A percentile compares a stretch with the other conserved stretches of the same genome.
These are phyloP conservation scores for Pomatorhinus ruficollis DNA, from an alignment of 2,113 vertebrate genomes.

Conservation along the genomic window DNA sequence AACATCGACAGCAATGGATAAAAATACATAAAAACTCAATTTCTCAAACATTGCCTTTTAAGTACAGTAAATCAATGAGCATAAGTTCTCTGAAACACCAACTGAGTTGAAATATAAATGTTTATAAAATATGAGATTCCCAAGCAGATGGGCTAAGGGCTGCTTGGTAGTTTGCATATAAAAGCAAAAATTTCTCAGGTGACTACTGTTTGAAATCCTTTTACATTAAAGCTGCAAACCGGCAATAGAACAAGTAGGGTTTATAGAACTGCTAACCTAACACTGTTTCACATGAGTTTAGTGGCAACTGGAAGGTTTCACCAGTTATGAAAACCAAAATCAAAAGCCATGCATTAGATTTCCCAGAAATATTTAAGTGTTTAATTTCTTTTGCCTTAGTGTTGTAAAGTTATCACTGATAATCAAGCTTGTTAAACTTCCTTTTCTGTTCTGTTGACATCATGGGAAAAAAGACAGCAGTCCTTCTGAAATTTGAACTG, in stretches of 20 bases:
- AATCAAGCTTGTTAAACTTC: background rate
- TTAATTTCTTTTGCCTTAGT: background rate
- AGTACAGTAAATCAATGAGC: slow-evolving; percentile 39
- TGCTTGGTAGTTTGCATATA: background rate
- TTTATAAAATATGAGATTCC: background rate
- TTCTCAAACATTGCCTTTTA: slow-evolving; percentile 61
- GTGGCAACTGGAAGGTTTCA: background rate
- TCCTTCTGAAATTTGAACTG: background rate
- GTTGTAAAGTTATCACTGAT: background rate
- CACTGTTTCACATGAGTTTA: background rate
- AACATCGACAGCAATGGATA: slow-evolving; percentile 8
- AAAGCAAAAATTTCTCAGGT: background rate
- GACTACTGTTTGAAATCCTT: background rate
- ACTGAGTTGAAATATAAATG: background rate
- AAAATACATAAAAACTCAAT: slow-evolving; percentile 43
- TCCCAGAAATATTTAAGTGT: background rate
- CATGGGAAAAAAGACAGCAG: background rate
- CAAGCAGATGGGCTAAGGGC: background rate
- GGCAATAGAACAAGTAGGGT: background rate
- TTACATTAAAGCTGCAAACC: background rate
- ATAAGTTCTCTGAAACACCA: background rate
- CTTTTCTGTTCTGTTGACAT: background rate
- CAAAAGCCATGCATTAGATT: background rate
- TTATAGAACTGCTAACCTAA: background rate
- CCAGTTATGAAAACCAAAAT: background rate